Base-by-base conservation (phyloP, 2,797 vertebrate species). In the Ciconia nigra region DNA sequence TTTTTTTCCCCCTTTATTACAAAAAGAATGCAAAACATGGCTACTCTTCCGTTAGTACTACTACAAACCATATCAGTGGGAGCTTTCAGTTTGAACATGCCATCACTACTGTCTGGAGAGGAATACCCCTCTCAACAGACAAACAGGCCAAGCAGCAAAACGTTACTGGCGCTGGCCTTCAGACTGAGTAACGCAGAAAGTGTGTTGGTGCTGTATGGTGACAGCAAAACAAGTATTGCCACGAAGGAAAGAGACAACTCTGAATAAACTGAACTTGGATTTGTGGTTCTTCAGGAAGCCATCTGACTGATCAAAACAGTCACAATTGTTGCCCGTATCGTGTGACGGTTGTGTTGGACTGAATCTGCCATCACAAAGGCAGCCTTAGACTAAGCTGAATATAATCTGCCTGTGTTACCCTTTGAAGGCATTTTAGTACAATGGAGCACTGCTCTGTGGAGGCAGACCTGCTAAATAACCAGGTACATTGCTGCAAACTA, bases 281-380 rank as follows among this genome's bases (percentile, higher is more conserved):
- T 37, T 62, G 39, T 6, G 2, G 39, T 54, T 81, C 29, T 90
- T 76, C 15, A 20, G 8, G 47, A 61, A 80, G 61, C 33, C 62
- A 15, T 4, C 69, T 33, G 33, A 9, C 41, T 15, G 65, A 46
- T 22, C 3, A 16, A 18, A 28, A 51, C 3, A n/a, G 31, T 2
- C 7, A 7, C 8, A 5, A 2, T 6, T 70, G 58, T 81, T 44
- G 10, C 35, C 35, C 10, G 28, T 37, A 9, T 20, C 0, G 1
- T 33, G 13, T 3, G 13, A 47, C 33, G 26, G 17, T 22, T 51
- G 24, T 39, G 51, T 25, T 29, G 11, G 76, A 31, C 39, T 20
- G 18, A 65, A 72, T 4, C 54, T 1, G 1, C 33, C 29, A 4
- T 15, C 22, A 5, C 17, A 35, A 55, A 46, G 39, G 83, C 67